Conservation (phyloP, 2,888 invertebrate species). For the Dynastes hyllus region DNA sequence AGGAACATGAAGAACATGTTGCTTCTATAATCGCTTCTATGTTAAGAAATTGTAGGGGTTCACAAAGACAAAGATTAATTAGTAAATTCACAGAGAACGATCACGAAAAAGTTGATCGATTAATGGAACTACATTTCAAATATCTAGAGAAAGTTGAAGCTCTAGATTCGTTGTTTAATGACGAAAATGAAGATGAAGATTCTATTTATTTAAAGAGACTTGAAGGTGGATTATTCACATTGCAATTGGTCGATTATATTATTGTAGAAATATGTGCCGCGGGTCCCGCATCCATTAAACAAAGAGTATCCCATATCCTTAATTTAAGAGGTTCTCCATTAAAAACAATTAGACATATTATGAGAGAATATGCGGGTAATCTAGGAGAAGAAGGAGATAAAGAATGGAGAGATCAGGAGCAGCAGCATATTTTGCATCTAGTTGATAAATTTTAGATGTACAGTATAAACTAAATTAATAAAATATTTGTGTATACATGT, state of each 20-base stretch:
- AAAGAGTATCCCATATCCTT: constrained; percentile 90
- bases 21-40: constrained; percentile 94
- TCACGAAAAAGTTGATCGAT: constrained; percentile 96
- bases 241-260: constrained; percentile 95
- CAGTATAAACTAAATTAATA: background rate
- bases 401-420: constrained; percentile 90
- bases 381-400: constrained; percentile 91
- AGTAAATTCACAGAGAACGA: constrained; percentile 99
- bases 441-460: constrained; percentile 90
- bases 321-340: constrained; percentile 92
- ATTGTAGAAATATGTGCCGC: constrained; percentile 86
- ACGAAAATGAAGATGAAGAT: constrained; percentile 78
- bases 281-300: constrained; percentile 83
- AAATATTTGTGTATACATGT: too few relatives aligned
- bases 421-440: constrained; percentile 92
- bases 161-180: constrained; percentile 85
- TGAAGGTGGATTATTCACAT: constrained; percentile 95
- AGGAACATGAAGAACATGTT: constrained; percentile 97
- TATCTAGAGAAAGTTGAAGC: constrained; percentile 94
- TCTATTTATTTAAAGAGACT: constrained; percentile 90
- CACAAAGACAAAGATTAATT: constrained; percentile 90
- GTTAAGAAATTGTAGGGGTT: constrained; percentile 92
- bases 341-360: constrained; percentile 93
- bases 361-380: constrained; percentile 98
- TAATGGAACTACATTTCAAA: constrained; percentile 97